Conservation (phyloP, 2,888 invertebrate species). For the Drosophila formosana region DNA sequence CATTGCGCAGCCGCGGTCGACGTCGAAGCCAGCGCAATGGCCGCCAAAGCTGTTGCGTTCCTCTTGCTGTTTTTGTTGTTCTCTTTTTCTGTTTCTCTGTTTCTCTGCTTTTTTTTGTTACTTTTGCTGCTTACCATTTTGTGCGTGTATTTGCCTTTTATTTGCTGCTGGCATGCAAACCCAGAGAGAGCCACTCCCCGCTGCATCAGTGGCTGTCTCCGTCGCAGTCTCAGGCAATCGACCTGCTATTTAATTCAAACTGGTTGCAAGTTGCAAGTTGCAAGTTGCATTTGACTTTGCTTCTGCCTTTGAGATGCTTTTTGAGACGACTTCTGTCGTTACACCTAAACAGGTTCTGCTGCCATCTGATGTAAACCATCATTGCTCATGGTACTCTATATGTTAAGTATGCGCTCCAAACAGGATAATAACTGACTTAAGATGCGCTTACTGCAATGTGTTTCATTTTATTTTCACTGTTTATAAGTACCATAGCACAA, state of each 20-base stretch:
- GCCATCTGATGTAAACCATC: neutral
- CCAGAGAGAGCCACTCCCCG: conserved; percentile 34
- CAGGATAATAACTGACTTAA: too few relatives aligned
- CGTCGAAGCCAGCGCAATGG: conserved; percentile 70
- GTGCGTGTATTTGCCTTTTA: conserved; percentile 64
- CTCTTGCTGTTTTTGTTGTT: conserved; percentile 17
- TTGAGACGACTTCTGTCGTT: conserved; percentile 81
- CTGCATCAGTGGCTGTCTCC: conserved; percentile 19
- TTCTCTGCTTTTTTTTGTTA: conserved; percentile 32
- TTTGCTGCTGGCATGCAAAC: conserved; percentile 72
- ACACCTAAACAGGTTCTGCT: conserved; percentile 67
- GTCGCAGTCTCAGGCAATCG: conserved; percentile 10
- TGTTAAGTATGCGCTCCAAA: too few relatives aligned
- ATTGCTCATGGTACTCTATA: too few relatives aligned
- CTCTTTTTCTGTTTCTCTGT: conserved; percentile 15
- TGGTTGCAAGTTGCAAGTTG: conserved; percentile 57
- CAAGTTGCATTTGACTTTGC: neutral
- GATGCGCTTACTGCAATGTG: too few relatives aligned
- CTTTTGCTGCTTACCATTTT: conserved; percentile 63
- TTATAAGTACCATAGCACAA: too few relatives aligned
- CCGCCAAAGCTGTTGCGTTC: conserved; percentile 67
- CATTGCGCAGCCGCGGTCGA: conserved; percentile 62
- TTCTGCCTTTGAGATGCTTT: conserved; percentile 30
- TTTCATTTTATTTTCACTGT: too few relatives aligned
- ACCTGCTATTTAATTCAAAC: conserved; percentile 31